Base-by-base conservation (phyloP, 2,797 vertebrate genomes). In the Sebastes jordani region DNA sequence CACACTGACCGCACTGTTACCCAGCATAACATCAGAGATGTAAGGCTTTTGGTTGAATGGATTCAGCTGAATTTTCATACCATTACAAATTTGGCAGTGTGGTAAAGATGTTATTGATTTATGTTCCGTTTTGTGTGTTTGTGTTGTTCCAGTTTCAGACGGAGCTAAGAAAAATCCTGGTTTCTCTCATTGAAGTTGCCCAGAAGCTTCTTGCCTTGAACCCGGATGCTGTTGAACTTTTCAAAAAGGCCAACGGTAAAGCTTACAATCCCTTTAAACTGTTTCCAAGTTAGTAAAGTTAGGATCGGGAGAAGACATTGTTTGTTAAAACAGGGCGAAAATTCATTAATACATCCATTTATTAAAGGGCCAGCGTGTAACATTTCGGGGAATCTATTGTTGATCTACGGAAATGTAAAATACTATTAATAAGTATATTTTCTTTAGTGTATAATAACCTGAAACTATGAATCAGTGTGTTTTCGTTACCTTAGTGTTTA, bases 141-240 rank as follows among this genome's bases (percentile, higher is more conserved):
- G 9, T 81, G 14, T 75, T 81, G 11, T 63, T 85, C 25, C 91
- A 99, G 99, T 99, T 99, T 95, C 98, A 99, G 95, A 99, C 98
- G 0, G 99, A 99, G 87, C 97, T 99, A 68, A 95, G 98, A 89
- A 99, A 98, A 86, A 99, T 99, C 91, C 91, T 99, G 61, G 97
- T 99, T 60, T 99, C 99, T 14, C 97, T 99, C 68, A 99, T 99
- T 59, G 98, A 99, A 93, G 99, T 99, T n/a, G 98, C 98, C 2
- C 98, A 99, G 95, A 99, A 99, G 86, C 90, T 99, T 84, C 91
- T 99, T 22, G 99, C 99, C 1, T 94, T 99, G 93, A 99, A 99
- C 92, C 99, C 98, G 0, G 98, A 99, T 25, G 98, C 98, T 1
- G 98, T 99, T 23, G 99, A 99, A 68, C 94, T 99, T 0, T 99